Evolutionary conservation across 92 coral and sea anemone genomes (phyloP).

Genomic region (Phenganax subtilis): DNA sequence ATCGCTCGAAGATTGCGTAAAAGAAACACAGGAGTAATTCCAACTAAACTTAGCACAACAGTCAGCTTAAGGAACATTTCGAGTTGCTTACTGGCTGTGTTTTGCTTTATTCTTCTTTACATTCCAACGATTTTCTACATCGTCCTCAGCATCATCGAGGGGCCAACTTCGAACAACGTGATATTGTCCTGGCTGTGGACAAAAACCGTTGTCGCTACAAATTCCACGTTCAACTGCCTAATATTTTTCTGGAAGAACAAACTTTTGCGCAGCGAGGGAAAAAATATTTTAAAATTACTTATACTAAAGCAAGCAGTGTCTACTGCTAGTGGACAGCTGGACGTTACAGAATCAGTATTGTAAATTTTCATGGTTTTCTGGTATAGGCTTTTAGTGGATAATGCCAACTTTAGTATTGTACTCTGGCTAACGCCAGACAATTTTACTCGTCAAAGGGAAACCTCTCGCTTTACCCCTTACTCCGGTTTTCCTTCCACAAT

Average conservation of each 20-base stretch:
- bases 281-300: background rate
- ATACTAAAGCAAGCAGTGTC: too few species aligned
- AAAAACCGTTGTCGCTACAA: constrained; percentile 1
- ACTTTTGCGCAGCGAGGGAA: background rate
- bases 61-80: background rate
- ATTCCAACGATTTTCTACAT: constrained; percentile 12
- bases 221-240: constrained; percentile 10
- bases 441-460: too few species aligned
- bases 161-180: background rate
- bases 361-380: too few species aligned
- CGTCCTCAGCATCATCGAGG: background rate
- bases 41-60: background rate
- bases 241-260: constrained; percentile 29
- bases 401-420: too few species aligned
- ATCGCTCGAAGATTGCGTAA: constrained; percentile 4
- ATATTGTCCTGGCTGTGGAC: constrained; percentile 17
- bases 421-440: too few species aligned
- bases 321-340: too few species aligned
- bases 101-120: background rate
- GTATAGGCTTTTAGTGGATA: too few species aligned
- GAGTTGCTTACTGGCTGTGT: constrained; percentile 8
- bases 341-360: too few species aligned
- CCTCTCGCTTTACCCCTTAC: too few species aligned
- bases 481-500: too few species aligned
- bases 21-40: background rate